Evolutionary conservation across 2,113 vertebrate genomes (phyloP).

Genomic region (Parus major): DNA sequence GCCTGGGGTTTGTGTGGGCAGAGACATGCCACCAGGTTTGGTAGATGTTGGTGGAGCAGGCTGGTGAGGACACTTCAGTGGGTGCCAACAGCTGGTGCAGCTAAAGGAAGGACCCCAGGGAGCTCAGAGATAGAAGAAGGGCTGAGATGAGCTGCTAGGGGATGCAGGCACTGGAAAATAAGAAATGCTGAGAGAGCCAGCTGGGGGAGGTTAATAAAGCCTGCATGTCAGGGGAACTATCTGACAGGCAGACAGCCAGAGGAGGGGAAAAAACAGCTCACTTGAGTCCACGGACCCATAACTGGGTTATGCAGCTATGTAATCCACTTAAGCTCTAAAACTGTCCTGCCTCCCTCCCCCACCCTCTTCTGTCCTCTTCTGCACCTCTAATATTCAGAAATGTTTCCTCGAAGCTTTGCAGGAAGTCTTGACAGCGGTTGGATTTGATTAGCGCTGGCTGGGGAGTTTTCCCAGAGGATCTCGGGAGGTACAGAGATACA

Average conservation of each 20-base stretch:
- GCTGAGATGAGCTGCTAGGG: neutral
- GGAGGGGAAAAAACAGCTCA: constrained; percentile 50
- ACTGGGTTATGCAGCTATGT: constrained; percentile 65
- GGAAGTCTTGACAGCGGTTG: constrained; percentile 47
- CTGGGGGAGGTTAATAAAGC: constrained; percentile 59
- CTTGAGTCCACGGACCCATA: constrained; percentile 23
- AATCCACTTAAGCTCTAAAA: constrained; percentile 73
- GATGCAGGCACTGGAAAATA: constrained; percentile 27
- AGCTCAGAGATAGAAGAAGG: neutral
- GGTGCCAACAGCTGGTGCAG: neutral
- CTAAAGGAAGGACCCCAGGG: neutral
- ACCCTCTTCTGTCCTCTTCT: constrained; percentile 31
- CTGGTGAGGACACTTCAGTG: neutral
- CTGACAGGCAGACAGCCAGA: constrained; percentile 63
- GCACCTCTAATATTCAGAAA: constrained; percentile 43
- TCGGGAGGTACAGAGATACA: neutral
- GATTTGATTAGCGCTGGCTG: constrained; percentile 53
- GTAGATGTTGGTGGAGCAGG: neutral
- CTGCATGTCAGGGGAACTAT: constrained; percentile 45
- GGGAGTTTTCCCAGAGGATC: constrained; percentile 39
- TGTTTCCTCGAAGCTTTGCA: constrained; percentile 52
- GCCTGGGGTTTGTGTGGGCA: neutral
- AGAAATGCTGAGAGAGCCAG: constrained; percentile 38
- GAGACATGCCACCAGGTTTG: neutral
- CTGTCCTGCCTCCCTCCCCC: constrained; percentile 57